phyloP scores from a whole-genome alignment of 2,888 invertebrate genomes.

The Amaurobius ferox region DNA sequence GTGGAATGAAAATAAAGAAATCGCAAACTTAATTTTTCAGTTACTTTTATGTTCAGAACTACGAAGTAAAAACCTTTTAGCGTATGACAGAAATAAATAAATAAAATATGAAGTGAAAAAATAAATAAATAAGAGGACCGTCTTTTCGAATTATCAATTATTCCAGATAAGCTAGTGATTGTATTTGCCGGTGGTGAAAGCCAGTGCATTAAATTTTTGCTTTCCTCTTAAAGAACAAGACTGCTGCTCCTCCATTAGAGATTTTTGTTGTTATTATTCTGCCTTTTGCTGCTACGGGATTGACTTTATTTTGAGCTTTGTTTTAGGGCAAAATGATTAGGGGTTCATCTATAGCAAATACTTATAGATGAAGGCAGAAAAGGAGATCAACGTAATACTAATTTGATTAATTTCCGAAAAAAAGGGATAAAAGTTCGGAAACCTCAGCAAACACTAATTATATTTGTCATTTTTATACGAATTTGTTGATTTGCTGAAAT shows the following conservation, averaged over 20 bases:
- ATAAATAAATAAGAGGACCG: background rate
- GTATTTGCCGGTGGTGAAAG: constrained; percentile 36
- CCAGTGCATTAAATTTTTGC: constrained; percentile 29
- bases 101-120: constrained; percentile 20
- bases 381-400: too few species aligned
- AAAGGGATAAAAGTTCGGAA: too few species aligned
- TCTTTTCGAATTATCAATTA: constrained; percentile 49
- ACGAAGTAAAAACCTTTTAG: constrained; percentile 43
- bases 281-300: background rate
- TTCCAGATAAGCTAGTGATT: constrained; percentile 49
- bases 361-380: too few species aligned
- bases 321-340: too few species aligned
- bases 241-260: constrained; percentile 33
- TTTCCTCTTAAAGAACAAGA: constrained; percentile 20
- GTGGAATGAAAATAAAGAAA: constrained; percentile 9
- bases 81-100: constrained; percentile 3
- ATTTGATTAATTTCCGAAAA: too few species aligned
- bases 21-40: constrained; percentile 35
- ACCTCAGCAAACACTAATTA: too few species aligned
- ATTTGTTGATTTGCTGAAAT: too few species aligned
- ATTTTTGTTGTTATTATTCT: constrained; percentile 4
- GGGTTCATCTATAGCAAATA: too few species aligned
- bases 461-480: too few species aligned
- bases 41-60: constrained; percentile 34
- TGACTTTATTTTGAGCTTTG: too few species aligned